Conservation (phyloP, 2,797 vertebrate species). For the Cossypha polioptera region DNA sequence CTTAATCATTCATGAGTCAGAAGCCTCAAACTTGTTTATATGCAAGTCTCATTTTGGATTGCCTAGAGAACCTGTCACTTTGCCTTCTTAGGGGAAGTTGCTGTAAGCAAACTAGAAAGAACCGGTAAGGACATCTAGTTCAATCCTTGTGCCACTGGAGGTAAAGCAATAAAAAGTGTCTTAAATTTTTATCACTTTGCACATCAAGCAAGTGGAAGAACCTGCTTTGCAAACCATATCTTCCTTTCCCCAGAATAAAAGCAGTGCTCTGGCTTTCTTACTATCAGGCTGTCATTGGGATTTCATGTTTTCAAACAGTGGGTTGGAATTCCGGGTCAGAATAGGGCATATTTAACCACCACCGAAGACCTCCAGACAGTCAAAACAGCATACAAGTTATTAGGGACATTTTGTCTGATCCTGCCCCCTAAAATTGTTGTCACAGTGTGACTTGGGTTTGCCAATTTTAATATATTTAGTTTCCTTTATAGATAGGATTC, state of each 20-base stretch:
- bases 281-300: background rate
- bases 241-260: background rate
- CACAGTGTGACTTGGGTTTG: too few relatives aligned
- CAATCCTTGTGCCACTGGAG: background rate
- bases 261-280: background rate
- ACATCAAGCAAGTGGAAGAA: background rate
- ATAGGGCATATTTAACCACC: background rate
- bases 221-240: background rate
- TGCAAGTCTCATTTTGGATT: slow-evolving; percentile 8
- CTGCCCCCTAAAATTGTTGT: background rate
- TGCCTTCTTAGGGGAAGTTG: background rate
- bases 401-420: background rate
- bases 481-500: too few relatives aligned
- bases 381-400: background rate
- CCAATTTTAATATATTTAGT: too few relatives aligned
- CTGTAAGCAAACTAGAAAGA: slow-evolving; percentile 14
- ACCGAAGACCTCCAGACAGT: background rate
- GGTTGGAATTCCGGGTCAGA: background rate
- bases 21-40: background rate
- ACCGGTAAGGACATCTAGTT: background rate
- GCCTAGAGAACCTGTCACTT: slow-evolving; percentile 2
- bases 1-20: slow-evolving; percentile 28
- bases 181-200: slow-evolving; percentile 16
- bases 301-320: background rate
- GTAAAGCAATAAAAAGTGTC: background rate